phyloP scores from a whole-genome alignment of 2,888 invertebrate species.

The Sphinx pinastri region DNA sequence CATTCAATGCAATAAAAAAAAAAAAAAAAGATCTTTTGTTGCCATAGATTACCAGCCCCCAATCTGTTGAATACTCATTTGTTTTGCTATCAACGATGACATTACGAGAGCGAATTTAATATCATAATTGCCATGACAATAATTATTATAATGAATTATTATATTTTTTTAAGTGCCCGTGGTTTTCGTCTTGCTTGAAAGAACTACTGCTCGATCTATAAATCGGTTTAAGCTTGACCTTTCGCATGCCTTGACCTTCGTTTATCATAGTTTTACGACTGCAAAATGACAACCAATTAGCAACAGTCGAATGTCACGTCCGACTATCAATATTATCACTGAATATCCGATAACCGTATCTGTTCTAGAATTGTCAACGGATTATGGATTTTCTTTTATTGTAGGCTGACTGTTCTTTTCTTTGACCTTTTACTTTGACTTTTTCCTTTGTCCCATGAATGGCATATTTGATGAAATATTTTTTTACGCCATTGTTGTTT shows the following conservation, averaged over 20 bases:
- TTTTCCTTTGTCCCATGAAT: neutral
- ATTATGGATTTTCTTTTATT: slow-evolving; percentile 1
- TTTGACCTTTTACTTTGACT: neutral
- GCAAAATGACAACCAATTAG: neutral
- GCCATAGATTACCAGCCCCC: too few species aligned
- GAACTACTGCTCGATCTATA: neutral
- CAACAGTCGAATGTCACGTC: slow-evolving; percentile 7
- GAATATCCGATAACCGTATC: slow-evolving; percentile 4
- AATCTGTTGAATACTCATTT: too few species aligned
- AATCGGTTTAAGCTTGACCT: neutral
- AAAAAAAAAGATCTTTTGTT: too few species aligned
- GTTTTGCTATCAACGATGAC: too few species aligned
- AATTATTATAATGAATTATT: too few species aligned
- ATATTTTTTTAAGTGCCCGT: too few species aligned
- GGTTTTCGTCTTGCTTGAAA: too few species aligned
- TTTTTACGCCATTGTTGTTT: neutral
- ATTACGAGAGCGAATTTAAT: too few species aligned
- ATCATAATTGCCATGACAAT: too few species aligned
- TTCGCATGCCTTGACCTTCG: slow-evolving; percentile 3
- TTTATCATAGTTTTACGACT: slow-evolving; percentile 13
- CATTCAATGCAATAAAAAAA: too few species aligned
- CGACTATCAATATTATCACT: neutral
- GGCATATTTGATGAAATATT: neutral
- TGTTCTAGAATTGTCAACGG: neutral
- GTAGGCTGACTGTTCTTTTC: neutral